These are phyloP conservation scores for Ichneumon xanthorius DNA, from an alignment of 2,888 invertebrate species.

Conservation along the genomic window DNA sequence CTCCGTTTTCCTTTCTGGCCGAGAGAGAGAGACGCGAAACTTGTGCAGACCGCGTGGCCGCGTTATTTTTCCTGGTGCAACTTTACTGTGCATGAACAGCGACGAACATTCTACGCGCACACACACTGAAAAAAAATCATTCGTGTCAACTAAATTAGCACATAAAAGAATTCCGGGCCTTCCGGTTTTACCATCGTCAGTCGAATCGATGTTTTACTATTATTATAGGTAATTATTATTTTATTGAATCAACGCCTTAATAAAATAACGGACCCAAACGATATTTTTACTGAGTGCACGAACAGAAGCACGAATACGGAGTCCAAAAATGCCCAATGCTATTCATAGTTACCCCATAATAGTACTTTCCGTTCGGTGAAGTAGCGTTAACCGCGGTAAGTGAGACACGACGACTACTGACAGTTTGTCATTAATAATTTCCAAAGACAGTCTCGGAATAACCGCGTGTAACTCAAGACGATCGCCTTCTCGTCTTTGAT, in stretches of 20 bases:
- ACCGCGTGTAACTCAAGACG: neutral
- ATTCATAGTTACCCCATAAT: neutral
- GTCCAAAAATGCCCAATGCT: neutral
- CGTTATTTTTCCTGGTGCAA: neutral
- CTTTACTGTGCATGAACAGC: neutral
- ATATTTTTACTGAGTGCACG: neutral
- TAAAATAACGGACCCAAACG: neutral
- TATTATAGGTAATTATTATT: too few relatives aligned
- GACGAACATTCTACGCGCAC: neutral
- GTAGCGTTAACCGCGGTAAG: neutral
- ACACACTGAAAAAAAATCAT: neutral
- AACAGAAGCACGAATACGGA: neutral
- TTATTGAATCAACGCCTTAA: too few relatives aligned
- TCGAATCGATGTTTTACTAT: too few relatives aligned
- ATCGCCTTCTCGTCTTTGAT: constrained; percentile 52
- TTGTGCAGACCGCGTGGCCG: neutral
- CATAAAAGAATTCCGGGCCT: too few relatives aligned
- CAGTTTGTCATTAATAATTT: constrained; percentile 7
- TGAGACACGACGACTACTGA: neutral
- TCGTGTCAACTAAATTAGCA: neutral
- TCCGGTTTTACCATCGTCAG: too few relatives aligned
- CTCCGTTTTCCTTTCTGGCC: neutral
- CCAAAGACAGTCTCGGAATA: constrained; percentile 7
- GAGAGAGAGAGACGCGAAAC: neutral
- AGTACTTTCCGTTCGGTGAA: neutral